Base-by-base conservation (phyloP, 1,140 invertebrate genomes). In the Aporrectodea caliginosa region DNA sequence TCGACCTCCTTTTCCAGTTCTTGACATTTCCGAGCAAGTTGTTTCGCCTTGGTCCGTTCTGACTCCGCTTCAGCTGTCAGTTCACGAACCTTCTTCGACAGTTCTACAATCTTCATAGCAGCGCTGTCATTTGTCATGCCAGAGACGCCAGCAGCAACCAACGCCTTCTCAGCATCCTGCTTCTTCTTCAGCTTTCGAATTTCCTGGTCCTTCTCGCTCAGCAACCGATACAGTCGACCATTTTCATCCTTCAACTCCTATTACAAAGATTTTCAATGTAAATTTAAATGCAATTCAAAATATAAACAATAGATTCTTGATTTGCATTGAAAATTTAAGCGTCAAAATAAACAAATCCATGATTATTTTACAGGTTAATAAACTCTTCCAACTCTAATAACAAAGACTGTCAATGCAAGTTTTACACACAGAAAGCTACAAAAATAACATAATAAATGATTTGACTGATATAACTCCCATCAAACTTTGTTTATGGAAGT, bases 231-330 rank as follows among this genome's bases (percentile, higher is more conserved):
- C 16, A 88, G 80, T 68, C 88, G 80, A 12, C 87, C 86, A 85
- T 87, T 89, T 81, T 89, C 88, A 85, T 88, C 88, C 82, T 87
- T 87, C 22, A 88, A 79, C 82, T 88, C 85, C 87, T 88, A 78
- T n/a, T n/a, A n/a, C n/a, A n/a, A n/a, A n/a, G n/a, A n/a, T n/a
- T n/a, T n/a, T n/a, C n/a, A n/a, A n/a, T n/a, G n/a, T n/a, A n/a
- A n/a, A n/a, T n/a, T n/a, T n/a, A n/a, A n/a, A n/a, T n/a, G n/a
- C n/a, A n/a, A n/a, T n/a, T n/a, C n/a, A n/a, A n/a, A n/a, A n/a
- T n/a, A n/a, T n/a, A n/a, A n/a, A n/a, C n/a, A n/a, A n/a, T n/a
- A n/a, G n/a, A n/a, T n/a, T n/a, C n/a, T n/a, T n/a, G n/a, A n/a
- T n/a, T n/a, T n/a, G n/a, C n/a, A n/a, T n/a, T n/a, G n/a, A n/a